Conservation (phyloP, 2,888 invertebrate genomes). For the Pilophorus perplexus region DNA sequence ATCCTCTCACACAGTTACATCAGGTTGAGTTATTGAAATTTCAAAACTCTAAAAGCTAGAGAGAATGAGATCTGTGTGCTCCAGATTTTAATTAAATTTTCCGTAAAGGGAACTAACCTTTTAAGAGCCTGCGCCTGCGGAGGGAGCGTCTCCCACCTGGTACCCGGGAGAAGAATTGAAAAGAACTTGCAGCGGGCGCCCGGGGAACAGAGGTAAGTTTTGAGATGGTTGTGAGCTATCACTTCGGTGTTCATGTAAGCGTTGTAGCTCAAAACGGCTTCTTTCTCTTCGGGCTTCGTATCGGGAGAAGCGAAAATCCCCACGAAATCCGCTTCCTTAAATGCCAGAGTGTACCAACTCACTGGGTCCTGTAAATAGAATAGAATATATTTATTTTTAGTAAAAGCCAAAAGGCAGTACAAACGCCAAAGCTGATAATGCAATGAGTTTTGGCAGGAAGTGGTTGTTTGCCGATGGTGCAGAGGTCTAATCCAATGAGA, state of each 20-base stretch:
- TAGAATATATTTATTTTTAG: too few species aligned
- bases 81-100: too few species aligned
- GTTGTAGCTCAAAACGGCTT: constrained; percentile 42
- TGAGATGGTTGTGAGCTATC: constrained; percentile 46
- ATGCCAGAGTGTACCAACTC: constrained; percentile 47
- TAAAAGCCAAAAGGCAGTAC: too few species aligned
- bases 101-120: too few species aligned
- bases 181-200: constrained; percentile 47
- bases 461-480: too few species aligned
- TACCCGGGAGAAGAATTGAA: constrained; percentile 46
- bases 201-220: constrained; percentile 43
- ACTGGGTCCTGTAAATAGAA: constrained; percentile 45
- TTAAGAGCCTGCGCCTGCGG: constrained; percentile 46
- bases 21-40: too few species aligned
- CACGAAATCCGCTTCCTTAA: constrained; percentile 47
- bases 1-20: too few species aligned
- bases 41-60: too few species aligned
- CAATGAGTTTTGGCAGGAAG: too few species aligned
- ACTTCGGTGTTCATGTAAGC: constrained; percentile 45
- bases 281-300: constrained; percentile 31
- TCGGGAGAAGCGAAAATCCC: constrained; percentile 47
- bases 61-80: too few species aligned
- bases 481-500: too few species aligned
- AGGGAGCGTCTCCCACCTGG: constrained; percentile 47
- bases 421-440: too few species aligned